phyloP scores from a whole-genome alignment of 2,888 invertebrate genomes.

The Pilophorus perplexus region DNA sequence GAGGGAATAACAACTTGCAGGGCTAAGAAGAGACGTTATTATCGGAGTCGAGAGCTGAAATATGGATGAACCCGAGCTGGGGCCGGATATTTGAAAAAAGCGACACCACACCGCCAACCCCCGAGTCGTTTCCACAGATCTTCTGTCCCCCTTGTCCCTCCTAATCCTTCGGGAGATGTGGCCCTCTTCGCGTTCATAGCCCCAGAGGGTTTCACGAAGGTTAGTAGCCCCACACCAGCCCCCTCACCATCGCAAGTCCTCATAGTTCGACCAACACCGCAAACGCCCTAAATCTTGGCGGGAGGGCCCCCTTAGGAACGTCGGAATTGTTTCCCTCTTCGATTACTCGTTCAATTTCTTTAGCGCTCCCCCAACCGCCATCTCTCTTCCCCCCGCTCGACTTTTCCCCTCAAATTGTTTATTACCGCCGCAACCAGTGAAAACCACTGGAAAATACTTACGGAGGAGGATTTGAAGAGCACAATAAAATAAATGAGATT shows the following conservation, averaged over 20 bases:
- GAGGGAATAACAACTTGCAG: slow-evolving; percentile 10
- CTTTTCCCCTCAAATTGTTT: neutral
- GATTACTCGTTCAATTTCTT: slow-evolving; percentile 36
- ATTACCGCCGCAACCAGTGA: slow-evolving; percentile 22
- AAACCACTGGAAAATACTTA: slow-evolving; percentile 7
- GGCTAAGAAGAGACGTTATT: slow-evolving; percentile 24
- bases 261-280: neutral
- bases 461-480: neutral
- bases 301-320: slow-evolving; percentile 16
- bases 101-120: neutral
- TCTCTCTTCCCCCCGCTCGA: neutral
- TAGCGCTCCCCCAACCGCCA: slow-evolving; percentile 20
- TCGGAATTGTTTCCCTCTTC: slow-evolving; percentile 34
- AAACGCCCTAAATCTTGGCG: slow-evolving; percentile 16
- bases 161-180: neutral
- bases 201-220: neutral
- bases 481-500: too few relatives aligned
- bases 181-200: neutral
- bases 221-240: neutral
- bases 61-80: slow-evolving; percentile 9
- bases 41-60: slow-evolving; percentile 9
- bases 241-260: neutral
- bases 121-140: neutral
- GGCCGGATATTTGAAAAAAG: slow-evolving; percentile 17
- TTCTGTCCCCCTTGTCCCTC: neutral